These are phyloP conservation scores for Rhipidura dahli DNA, from an alignment of 2,113 vertebrate genomes.

Conservation along the genomic window DNA sequence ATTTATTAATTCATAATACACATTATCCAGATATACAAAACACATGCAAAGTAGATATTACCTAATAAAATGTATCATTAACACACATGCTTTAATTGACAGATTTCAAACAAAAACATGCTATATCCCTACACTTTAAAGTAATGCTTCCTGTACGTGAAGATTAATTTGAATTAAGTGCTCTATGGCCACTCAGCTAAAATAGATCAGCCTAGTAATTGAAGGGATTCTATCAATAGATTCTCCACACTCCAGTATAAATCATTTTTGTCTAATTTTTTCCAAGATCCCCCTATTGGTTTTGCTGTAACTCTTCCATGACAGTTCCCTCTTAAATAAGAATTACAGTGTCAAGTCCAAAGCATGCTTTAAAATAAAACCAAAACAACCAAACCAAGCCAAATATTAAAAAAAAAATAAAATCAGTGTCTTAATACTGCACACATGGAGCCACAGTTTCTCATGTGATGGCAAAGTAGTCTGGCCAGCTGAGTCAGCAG, in stretches of 20 bases:
- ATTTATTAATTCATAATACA: not conserved
- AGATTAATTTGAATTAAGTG: conserved; percentile 48
- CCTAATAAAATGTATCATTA: not conserved
- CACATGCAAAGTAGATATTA: not conserved
- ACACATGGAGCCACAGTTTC: not conserved
- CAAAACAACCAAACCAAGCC: not conserved
- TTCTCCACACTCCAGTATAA: not conserved
- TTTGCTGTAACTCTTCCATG: not conserved
- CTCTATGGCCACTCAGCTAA: not conserved
- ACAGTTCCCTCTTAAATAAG: not conserved
- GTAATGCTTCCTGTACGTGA: not conserved
- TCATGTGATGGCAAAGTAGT: not conserved
- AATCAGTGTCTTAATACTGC: not conserved
- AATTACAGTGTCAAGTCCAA: not conserved
- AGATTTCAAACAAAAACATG: not conserved
- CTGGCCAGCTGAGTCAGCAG: not conserved
- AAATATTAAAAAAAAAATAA: not conserved
- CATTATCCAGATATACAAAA: not conserved
- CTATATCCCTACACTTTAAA: not conserved
- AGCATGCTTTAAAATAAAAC: not conserved
- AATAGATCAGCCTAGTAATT: conserved; percentile 18
- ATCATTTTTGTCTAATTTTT: not conserved
- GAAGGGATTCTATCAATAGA: not conserved
- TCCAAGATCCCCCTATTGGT: not conserved
- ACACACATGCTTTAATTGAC: not conserved